Evolutionary conservation across 1,140 invertebrate species (phyloP), one percentile per base, ranked within the genome.

Genomic region (Saccostrea glomerata): DNA sequence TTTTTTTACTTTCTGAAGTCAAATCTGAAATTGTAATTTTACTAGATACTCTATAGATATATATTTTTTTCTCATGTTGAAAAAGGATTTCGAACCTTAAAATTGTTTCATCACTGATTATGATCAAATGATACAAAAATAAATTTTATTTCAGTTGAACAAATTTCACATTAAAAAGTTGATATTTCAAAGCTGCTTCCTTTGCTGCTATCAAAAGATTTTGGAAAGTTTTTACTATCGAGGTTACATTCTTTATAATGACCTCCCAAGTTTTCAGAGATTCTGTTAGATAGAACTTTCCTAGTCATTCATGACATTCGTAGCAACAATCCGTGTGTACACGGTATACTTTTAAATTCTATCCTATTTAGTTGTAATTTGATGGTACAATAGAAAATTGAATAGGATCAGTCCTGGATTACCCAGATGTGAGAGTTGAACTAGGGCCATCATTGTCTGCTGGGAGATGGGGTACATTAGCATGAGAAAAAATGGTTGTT

Each of bases 301-400:
- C 70, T 17, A 36, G 70, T 15, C 70, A 77, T 77, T 77, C 23
- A 36, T 77, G 70, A 77, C 70, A 73, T 73, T 30, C 13, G 70
- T 77, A 25, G 12, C 23, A 2, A 13, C 23, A 77, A 17, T 25
- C 70, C 30, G 70, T 36, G 70, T 77, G 70, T 77, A 77, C 70
- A 77, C 70, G 70, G 13, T 77, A 77, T 77, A 77, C 70, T 77
- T n/a, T 77, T 77, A 77, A 30, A 77, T 36, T 77, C 70, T 30
- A 36, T 77, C 17, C 58, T 63, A 63, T 77, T 73, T 77, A 77
- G 30, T 77, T 77, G 70, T 77, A 77, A 77, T 77, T 25, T 36
- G 70, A 77, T 77, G 70, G 70, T 77, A 77, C 70, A 77, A 77
- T 77, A 13, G 70, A 77, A 77, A 77, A 77, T 77, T 77, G 70